Base-by-base conservation (phyloP, 2,113 vertebrate species). In the Cololabis saira region DNA sequence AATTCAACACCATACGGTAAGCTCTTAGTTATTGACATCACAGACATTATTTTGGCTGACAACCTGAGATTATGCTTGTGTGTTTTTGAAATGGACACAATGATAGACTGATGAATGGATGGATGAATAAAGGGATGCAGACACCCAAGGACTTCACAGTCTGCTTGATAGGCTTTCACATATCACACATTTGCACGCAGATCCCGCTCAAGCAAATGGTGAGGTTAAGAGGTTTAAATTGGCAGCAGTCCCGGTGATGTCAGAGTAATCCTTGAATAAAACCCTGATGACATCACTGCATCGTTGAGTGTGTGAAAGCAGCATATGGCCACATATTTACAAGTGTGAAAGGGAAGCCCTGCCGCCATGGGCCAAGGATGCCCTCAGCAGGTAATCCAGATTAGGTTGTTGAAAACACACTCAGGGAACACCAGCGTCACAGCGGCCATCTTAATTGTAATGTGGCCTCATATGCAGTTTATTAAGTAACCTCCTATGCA, bases 261-360 rank as follows among this genome's bases (percentile, higher is more conserved):
- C 88, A 90, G 68, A 78, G 81, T 91, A 91, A 91, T 90, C 89
- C 79, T 72, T 72, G 64, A 81, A 74, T 89, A 89, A 89, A 89
- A 59, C 82, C 83, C 48, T 40, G 74, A 80, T 91, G 90, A 90
- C 89, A 86, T 89, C 86, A 91, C 56, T 22, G 56, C 61, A 33
- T 63, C 30, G 58, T 67, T 45, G 61, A 72, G 64, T 18, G 64
- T 76, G 47, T 73, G 56, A 71, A 68, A 66, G 58, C 59, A 50
- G 59, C 41, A 33, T 54, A 54, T 76, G 54, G 66, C 43, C 75
- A 66, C 50, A 49, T 67, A 63, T 76, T 53, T 57, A n/a, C n/a
- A 67, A 4, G 71, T 18, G 71, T 24, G 50, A 33, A 24, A 61
- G 82, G 82, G 77, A 81, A 81, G 48, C 78, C 81, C 80, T 73